Percentiles rank a stretch among this genome's conserved stretches.
These are phyloP conservation scores for Procavia capensis DNA, from an alignment of 2,113 vertebrate species.

Conservation along the genomic window DNA sequence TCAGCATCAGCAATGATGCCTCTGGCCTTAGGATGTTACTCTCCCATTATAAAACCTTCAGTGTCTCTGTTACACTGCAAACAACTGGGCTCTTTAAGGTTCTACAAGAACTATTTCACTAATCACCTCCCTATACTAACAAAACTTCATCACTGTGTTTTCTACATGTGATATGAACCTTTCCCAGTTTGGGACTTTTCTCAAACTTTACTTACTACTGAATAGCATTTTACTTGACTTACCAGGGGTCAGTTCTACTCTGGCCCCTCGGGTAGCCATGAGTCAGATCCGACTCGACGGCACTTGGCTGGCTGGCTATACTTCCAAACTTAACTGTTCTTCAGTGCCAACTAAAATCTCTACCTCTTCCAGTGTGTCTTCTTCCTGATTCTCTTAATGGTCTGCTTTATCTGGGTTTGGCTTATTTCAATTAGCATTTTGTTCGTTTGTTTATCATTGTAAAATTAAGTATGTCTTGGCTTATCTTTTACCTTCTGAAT, in stretches of 20 bases:
- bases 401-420: neutral
- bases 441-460: neutral
- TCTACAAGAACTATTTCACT: neutral
- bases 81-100: neutral
- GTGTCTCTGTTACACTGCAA: neutral
- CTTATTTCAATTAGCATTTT: neutral
- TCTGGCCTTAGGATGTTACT: neutral
- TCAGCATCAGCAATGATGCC: neutral
- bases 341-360: neutral
- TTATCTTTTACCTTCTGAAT: neutral
- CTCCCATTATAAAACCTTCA: neutral
- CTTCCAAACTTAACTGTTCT: neutral
- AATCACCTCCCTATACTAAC: neutral
- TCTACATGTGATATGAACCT: neutral
- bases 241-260: too few species aligned
- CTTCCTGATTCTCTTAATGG: neutral
- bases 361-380: neutral
- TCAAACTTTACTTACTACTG: neutral
- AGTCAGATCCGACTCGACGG: too few species aligned
- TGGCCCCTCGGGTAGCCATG: too few species aligned
- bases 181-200: conserved; percentile 7
- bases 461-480: neutral
- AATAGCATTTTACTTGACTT: neutral
- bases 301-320: too few species aligned
- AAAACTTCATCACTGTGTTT: neutral